Base-by-base conservation (phyloP, 2,888 invertebrate species). In the Tridacna gigas region DNA sequence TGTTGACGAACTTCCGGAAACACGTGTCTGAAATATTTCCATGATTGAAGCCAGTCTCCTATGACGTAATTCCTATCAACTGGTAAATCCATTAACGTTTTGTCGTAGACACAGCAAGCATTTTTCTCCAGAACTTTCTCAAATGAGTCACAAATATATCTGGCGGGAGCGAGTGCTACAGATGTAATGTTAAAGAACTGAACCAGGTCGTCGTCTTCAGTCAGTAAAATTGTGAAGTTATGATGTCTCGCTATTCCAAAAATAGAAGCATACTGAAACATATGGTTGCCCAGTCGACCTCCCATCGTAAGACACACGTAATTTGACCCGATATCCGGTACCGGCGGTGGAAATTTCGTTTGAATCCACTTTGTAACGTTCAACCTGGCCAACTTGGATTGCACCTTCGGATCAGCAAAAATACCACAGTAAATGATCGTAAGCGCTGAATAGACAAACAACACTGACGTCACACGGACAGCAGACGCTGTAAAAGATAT, bases 181-280 rank as follows among this genome's bases (percentile, higher is more conserved):
- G 75, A 75, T 47, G 75, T 37, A 2, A 65, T 18, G 15, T 75
- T 75, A 37, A 75, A 75, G 63, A 63, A 75, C 61, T 37, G 37
- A 20, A 74, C 26, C 18, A 75, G n/a, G 13, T 47, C 63, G 47
- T 75, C 75, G 37, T 75, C 75, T 47, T 61, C 63, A 12, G 47
- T 26, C 63, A 75, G 18, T 11, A 75, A 12, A 2, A 75, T 25
- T 0, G 75, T 75, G 37, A 75, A 63, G 25, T 75, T 75, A 47
- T 75, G 45, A 0, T 15, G 47, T 25, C 25, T 28, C 15, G 75
- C 61, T 3, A 75, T 47, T 9, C 75, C 75, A 45, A 63, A 75
- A 20, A 47, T 37, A 0, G 75, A 75, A 13, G 75, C 75, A 45
- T 75, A 75, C n/a, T 75, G 75, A n/a, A 63, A 75, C 25, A 75